A percentile compares a stretch with the other conserved stretches of the same genome.
phyloP scores from a whole-genome alignment of 92 coral and sea anemone genomes.

The Siderastrea radians region DNA sequence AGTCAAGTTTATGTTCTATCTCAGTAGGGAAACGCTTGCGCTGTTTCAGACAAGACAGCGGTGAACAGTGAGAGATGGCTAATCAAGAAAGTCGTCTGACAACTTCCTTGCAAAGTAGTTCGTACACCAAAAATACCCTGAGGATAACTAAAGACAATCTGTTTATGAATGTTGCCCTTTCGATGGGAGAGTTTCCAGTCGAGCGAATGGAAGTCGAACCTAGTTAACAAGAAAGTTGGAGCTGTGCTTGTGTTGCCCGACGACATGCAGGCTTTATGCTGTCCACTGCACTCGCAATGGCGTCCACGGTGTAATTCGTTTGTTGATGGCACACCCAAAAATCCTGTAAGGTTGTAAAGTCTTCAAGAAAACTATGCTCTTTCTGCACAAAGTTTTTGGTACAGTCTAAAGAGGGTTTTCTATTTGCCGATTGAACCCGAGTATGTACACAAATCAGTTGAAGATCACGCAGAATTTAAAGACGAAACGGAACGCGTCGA shows the following conservation, averaged over 20 bases:
- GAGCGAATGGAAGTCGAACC: background rate
- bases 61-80: no score
- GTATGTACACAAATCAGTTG: background rate
- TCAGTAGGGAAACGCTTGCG: no score
- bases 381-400: conserved; percentile 79
- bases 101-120: background rate
- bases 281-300: conserved; percentile 69
- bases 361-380: conserved; percentile 80
- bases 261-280: conserved; percentile 57
- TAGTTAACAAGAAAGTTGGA: conserved; percentile 53
- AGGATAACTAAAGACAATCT: conserved; percentile 21
- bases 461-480: background rate
- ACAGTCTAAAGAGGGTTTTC: conserved; percentile 69
- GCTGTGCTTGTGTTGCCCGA: conserved; percentile 71
- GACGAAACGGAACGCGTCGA: conserved; percentile 45
- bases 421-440: conserved; percentile 82
- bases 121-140: background rate
- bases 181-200: conserved; percentile 22
- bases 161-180: conserved; percentile 24
- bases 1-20: no score
- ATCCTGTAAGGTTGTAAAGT: conserved; percentile 60
- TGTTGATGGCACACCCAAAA: conserved; percentile 53
- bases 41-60: no score
- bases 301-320: conserved; percentile 70
- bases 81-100: no score